These are phyloP conservation scores for Diachrysia chrysitis DNA, from an alignment of 2,888 invertebrate genomes.

Conservation along the genomic window DNA sequence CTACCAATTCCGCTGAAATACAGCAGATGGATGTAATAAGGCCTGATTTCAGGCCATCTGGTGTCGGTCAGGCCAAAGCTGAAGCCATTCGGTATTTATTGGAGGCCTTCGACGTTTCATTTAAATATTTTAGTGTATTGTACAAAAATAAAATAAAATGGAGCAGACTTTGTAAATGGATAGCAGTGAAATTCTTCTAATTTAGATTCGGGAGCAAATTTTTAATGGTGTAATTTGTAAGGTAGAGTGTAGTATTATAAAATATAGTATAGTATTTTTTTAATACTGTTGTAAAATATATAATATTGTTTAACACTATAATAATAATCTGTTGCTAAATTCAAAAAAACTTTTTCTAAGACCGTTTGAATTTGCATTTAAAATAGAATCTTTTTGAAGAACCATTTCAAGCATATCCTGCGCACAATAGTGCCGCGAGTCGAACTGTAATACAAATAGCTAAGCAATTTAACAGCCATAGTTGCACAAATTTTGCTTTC, in stretches of 20 bases:
- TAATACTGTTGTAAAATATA: too few relatives aligned
- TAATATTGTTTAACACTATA: too few relatives aligned
- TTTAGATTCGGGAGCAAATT: not conserved
- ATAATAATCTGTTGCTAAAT: too few relatives aligned
- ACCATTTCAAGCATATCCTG: too few relatives aligned
- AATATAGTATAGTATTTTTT: not conserved
- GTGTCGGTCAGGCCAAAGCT: constrained; percentile 13
- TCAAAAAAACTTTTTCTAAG: too few relatives aligned
- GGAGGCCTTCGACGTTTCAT: constrained; percentile 13
- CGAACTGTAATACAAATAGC: too few relatives aligned
- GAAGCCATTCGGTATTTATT: constrained; percentile 33
- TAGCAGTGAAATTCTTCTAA: not conserved
- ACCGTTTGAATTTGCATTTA: too few relatives aligned
- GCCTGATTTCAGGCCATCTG: constrained; percentile 18
- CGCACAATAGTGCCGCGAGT: too few relatives aligned
- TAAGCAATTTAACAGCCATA: too few relatives aligned
- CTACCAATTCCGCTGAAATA: not conserved
- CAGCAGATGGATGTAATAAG: constrained; percentile 31
- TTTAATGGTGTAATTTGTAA: not conserved
- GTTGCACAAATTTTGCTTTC: too few relatives aligned
- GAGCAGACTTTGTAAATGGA: not conserved
- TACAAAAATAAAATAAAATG: constrained; percentile 1
- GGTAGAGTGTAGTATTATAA: not conserved
- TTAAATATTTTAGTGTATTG: constrained; percentile 27
- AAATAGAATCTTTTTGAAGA: too few relatives aligned